phyloP scores from a whole-genome alignment of 2,797 vertebrate genomes.

The Myotis pilosus region DNA sequence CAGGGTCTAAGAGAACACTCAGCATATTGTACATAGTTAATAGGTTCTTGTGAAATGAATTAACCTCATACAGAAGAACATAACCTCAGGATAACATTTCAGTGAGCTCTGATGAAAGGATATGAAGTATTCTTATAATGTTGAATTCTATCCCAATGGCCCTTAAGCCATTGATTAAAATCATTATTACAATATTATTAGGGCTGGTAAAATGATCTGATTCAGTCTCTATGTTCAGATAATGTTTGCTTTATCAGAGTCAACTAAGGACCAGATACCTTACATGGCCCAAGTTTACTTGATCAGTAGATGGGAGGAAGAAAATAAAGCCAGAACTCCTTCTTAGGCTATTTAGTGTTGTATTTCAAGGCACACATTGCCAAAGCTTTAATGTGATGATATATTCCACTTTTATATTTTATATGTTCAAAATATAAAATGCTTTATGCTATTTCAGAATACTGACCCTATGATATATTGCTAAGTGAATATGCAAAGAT shows the following conservation, averaged over 20 bases:
- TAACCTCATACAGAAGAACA: constrained; percentile 43
- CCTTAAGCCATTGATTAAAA: constrained; percentile 5
- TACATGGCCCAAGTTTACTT: neutral
- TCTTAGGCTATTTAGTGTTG: neutral
- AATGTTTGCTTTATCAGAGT: neutral
- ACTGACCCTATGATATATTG: neutral
- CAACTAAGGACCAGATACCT: neutral
- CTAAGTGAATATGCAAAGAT: constrained; percentile 35
- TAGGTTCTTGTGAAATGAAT: constrained; percentile 55
- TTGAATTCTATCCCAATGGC: neutral
- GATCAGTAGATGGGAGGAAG: neutral
- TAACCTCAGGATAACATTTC: constrained; percentile 38
- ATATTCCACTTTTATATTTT: constrained; percentile 26
- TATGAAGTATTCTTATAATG: constrained; percentile 37
- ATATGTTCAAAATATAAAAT: neutral
- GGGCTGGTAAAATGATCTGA: neutral
- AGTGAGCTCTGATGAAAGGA: neutral
- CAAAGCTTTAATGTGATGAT: neutral
- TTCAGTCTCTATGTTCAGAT: neutral
- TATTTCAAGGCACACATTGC: neutral
- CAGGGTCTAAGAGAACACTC: neutral
- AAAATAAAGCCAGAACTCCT: neutral
- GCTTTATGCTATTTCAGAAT: neutral
- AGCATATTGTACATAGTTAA: constrained; percentile 23
- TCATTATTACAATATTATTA: constrained; percentile 44